phyloP scores from a whole-genome alignment of 2,113 vertebrate species.

The Cebus imitator region DNA sequence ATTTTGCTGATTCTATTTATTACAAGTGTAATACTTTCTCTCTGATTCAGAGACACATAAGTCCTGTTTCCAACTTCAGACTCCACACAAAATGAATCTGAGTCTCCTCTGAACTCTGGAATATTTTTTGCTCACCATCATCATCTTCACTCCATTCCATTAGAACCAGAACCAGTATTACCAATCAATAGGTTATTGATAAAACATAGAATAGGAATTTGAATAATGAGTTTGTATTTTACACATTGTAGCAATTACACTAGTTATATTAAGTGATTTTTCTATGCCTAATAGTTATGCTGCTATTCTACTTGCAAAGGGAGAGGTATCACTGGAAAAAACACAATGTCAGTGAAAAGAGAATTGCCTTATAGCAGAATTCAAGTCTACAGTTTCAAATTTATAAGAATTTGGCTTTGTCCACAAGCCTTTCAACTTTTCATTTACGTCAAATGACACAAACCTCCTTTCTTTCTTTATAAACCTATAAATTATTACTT shows the following conservation, averaged over 20 bases:
- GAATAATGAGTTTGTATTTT: conserved; percentile 33
- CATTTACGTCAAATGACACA: not conserved
- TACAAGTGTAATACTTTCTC: not conserved
- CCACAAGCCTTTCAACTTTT: not conserved
- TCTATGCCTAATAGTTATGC: not conserved
- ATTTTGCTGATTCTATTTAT: not conserved
- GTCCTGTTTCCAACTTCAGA: not conserved
- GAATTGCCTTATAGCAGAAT: not conserved
- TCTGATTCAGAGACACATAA: not conserved
- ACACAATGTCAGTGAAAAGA: conserved; percentile 17
- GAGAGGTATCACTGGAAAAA: not conserved
- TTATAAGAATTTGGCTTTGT: conserved; percentile 1
- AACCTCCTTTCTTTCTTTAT: not conserved
- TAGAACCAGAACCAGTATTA: conserved; percentile 20
- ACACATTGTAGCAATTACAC: not conserved
- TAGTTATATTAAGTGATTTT: conserved; percentile 30
- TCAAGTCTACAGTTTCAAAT: not conserved
- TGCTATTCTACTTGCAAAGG: not conserved
- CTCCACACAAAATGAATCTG: not conserved
- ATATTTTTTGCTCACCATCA: not conserved
- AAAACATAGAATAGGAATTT: not conserved
- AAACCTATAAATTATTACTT: not conserved
- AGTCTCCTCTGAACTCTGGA: not conserved
- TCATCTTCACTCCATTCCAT: not conserved
- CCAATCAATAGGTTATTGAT: not conserved